A percentile compares a stretch with the other conserved stretches of the same genome.
Evolutionary conservation across 2,888 invertebrate species (phyloP).

Genomic region (Allygus modestus): DNA sequence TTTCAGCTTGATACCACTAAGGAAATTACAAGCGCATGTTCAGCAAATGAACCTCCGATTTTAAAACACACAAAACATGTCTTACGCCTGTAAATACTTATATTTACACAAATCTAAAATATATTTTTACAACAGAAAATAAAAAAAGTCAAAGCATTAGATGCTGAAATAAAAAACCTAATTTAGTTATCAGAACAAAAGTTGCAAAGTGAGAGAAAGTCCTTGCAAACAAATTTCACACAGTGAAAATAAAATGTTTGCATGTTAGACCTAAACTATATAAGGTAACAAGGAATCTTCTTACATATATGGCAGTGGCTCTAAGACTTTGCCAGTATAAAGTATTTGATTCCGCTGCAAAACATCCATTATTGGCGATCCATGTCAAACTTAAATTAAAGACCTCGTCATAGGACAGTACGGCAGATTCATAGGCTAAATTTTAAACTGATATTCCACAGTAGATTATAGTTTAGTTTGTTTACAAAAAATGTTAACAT

Average conservation of each 20-base stretch:
- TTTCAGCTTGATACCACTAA: neutral
- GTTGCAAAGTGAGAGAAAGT: neutral
- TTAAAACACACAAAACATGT: neutral
- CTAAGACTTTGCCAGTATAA: too few relatives aligned
- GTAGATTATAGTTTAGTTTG: too few relatives aligned
- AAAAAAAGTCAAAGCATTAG: neutral
- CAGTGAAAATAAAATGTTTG: conserved; percentile 7
- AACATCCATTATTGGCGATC: too few relatives aligned
- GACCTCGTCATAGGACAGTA: too few relatives aligned
- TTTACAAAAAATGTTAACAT: too few relatives aligned
- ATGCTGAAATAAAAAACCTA: neutral
- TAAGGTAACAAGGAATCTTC: neutral
- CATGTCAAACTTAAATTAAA: too few relatives aligned
- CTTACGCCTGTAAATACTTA: neutral
- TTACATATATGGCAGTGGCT: neutral
- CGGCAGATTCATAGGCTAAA: too few relatives aligned
- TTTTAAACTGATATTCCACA: too few relatives aligned
- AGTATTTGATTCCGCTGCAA: too few relatives aligned
- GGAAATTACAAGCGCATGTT: neutral
- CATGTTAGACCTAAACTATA: neutral
- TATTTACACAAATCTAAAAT: neutral
- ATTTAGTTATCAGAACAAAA: neutral
- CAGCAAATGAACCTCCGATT: neutral
- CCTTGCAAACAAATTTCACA: neutral
- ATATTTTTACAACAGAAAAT: neutral